A percentile compares a stretch with the other conserved stretches of the same genome.
Evolutionary conservation across 2,113 vertebrate species (phyloP).

Genomic region (Sinocyclocheilus grahami): DNA sequence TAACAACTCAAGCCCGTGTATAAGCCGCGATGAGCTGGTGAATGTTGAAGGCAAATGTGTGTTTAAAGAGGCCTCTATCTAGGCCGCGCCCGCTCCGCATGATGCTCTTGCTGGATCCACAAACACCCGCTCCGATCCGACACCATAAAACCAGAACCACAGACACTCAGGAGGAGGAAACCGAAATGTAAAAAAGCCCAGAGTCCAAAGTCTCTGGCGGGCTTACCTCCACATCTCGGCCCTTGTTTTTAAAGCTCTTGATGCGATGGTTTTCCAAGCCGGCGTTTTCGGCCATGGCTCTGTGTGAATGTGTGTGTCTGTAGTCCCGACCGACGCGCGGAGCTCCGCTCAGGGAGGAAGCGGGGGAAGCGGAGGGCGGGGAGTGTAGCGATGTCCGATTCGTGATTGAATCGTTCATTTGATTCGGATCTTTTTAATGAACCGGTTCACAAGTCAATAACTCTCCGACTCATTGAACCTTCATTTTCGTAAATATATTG

Average conservation of each 20-base stretch:
- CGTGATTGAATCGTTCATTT: constrained; percentile 38
- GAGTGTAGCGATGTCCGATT: constrained; percentile 53
- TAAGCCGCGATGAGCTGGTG: neutral
- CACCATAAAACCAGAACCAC: constrained; percentile 25
- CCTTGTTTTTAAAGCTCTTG: constrained; percentile 98
- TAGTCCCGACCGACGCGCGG: constrained; percentile 66
- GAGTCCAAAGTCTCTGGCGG: neutral
- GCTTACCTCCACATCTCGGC: constrained; percentile 93
- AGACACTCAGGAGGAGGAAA: neutral
- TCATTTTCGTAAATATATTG: neutral
- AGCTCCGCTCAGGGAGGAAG: constrained; percentile 38
- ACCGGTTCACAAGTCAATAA: neutral
- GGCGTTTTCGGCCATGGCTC: constrained; percentile 91
- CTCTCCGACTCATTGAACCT: neutral
- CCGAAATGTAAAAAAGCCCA: neutral
- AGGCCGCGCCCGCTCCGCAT: constrained; percentile 61
- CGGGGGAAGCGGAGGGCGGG: neutral
- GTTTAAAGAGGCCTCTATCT: constrained; percentile 43
- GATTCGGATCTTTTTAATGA: neutral
- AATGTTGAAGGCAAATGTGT: constrained; percentile 10
- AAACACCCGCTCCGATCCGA: constrained; percentile 11
- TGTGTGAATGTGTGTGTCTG: constrained; percentile 61
- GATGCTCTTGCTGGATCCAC: constrained; percentile 18
- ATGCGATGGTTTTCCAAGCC: constrained; percentile 96
- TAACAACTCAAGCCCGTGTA: neutral